Evolutionary conservation across 2,797 vertebrate genomes (phyloP), one percentile per base, ranked within the genome.

Genomic region (Sebastes hopkinsi): DNA sequence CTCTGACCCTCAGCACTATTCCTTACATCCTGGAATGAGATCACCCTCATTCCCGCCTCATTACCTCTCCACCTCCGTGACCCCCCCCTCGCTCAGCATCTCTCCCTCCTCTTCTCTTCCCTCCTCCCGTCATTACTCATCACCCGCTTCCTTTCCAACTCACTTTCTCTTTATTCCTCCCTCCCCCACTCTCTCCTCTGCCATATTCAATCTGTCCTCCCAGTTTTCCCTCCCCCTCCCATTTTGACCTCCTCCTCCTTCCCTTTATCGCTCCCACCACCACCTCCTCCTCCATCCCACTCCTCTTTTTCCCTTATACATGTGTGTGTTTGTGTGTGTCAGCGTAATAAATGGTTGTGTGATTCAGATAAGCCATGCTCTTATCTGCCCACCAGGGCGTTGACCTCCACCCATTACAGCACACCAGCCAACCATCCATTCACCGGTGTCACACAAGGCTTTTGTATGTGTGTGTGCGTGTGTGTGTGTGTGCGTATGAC

Each of bases 291-390:
- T 66, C 64, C 67, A 29, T 55, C 75, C 38, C 54, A 30, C 60
- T 72, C 25, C 58, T 75, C 61, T 38, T 32, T 73, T 85, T 69
- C 65, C 13, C 62, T 36, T 50, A 20, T 85, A 58, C 38, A 16
- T 58, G 79, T 87, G 81, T 80, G 76, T 82, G 81, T 77, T 12
- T 83, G 61, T 85, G 85, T 86, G 83, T 85, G 91, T 87, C 79
- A 75, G 85, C 14, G 77, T 92, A 88, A 92, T 92, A 90, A 88
- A 92, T 91, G 87, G 87, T 86, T 86, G 87, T 92, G 89, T 90
- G 92, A 93, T 94, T 93, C 94, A 89, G 93, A 94, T 93, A 93
- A 94, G 92, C 89, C 87, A 42, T 84, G 87, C 87, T 93, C 87
- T 94, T 95, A 94, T 92, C 91, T 93, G 87, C 81, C 91, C 90